A percentile compares a stretch with the other conserved stretches of the same genome.
These are phyloP conservation scores for Eupristina koningsbergeri DNA, from an alignment of 1,140 invertebrate genomes.

Conservation along the genomic window DNA sequence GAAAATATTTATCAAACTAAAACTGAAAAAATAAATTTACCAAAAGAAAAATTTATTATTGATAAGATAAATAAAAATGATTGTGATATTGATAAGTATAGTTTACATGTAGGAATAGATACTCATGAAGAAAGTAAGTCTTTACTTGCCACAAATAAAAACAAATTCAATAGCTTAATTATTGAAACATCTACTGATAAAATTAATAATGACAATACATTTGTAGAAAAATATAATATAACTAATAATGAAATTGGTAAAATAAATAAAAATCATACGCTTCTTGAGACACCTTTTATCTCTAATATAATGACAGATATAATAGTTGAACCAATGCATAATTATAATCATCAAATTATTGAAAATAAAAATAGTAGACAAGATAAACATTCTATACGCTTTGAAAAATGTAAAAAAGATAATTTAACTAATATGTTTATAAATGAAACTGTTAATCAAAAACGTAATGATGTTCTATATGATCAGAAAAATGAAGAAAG, in stretches of 20 bases:
- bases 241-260: too few species aligned
- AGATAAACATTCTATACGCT: too few species aligned
- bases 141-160: background rate
- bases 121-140: background rate
- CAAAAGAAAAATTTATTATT: conserved; percentile 1
- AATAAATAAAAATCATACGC: background rate
- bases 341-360: background rate
- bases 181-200: background rate
- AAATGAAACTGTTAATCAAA: background rate
- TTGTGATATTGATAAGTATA: background rate
- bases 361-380: background rate
- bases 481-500: background rate
- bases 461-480: background rate
- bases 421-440: background rate
- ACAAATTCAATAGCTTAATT: background rate
- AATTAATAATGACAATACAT: background rate
- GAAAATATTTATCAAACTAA: background rate
- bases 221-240: background rate
- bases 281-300: background rate
- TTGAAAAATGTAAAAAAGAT: background rate
- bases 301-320: background rate
- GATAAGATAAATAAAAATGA: background rate
- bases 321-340: background rate
- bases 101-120: background rate
- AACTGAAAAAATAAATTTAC: background rate